Evolutionary conservation across 2,113 vertebrate species (phyloP).

Genomic region (Catharus bicknelli): DNA sequence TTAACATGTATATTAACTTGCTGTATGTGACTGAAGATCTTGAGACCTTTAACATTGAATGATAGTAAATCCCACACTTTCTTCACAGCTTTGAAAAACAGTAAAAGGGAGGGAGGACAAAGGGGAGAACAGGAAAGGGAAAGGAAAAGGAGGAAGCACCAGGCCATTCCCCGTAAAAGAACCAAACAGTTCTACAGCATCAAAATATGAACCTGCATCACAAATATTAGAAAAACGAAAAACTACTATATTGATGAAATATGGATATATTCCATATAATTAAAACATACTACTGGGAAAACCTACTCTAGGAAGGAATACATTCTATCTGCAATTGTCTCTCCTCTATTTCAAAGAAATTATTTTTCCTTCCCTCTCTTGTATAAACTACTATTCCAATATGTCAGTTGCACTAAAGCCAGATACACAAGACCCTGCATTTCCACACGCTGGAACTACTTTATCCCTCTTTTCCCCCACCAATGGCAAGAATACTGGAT

Average conservation of each 20-base stretch:
- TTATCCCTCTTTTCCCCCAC: not conserved
- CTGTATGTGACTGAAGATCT: constrained; percentile 37
- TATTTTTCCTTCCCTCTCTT: not conserved
- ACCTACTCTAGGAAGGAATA: not conserved
- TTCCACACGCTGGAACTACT: not conserved
- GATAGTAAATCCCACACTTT: constrained; percentile 55
- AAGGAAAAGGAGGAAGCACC: constrained; percentile 47
- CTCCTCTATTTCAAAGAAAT: not conserved
- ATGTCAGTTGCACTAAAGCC: not conserved
- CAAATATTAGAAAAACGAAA: not conserved
- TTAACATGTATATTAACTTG: constrained; percentile 59
- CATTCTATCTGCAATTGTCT: not conserved
- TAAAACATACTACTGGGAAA: not conserved
- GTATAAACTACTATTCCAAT: not conserved
- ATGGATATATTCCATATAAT: not conserved
- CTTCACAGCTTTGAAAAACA: constrained; percentile 53
- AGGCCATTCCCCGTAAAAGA: constrained; percentile 49
- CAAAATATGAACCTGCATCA: constrained; percentile 18
- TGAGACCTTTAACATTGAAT: constrained; percentile 60
- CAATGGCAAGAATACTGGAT: not conserved
- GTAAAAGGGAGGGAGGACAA: not conserved
- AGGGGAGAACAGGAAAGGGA: not conserved
- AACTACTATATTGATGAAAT: not conserved
- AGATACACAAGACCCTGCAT: not conserved
- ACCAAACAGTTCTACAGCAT: constrained; percentile 40